These are phyloP conservation scores for Hylyphantes graminicola DNA, from an alignment of 1,140 invertebrate genomes.

Conservation along the genomic window DNA sequence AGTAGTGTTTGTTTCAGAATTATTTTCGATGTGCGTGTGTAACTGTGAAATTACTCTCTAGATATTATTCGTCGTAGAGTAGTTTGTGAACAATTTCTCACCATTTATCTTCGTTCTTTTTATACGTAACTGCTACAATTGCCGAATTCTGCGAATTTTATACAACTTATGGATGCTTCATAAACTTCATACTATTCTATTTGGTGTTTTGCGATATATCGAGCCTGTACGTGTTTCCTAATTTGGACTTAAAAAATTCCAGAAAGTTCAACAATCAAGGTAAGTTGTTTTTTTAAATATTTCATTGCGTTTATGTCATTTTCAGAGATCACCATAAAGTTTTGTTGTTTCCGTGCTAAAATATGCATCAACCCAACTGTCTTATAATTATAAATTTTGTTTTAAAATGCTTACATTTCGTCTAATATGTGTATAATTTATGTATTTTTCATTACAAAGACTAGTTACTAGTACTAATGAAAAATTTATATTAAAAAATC, in stretches of 20 bases:
- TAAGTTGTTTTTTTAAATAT: neutral
- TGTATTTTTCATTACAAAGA: no score
- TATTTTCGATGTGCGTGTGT: no score
- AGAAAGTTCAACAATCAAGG: neutral
- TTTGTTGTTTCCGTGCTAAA: no score
- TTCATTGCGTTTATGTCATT: neutral
- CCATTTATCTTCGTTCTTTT: neutral
- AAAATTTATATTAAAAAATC: no score
- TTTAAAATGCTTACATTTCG: no score
- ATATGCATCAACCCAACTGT: no score
- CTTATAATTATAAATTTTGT: no score
- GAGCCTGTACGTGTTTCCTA: conserved; percentile 26
- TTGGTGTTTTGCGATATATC: conserved; percentile 26
- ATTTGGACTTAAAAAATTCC: neutral
- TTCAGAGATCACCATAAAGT: neutral
- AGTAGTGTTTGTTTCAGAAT: no score
- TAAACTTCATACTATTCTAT: conserved; percentile 5
- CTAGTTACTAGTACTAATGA: no score
- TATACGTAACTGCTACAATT: no score
- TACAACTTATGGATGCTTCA: conserved; percentile 25
- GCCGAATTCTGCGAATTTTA: conserved; percentile 1
- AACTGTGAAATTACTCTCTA: neutral
- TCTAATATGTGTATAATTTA: no score
- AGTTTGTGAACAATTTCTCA: neutral
- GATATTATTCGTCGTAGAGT: neutral